Base-by-base conservation (phyloP, 2,888 invertebrate species). In the Perdita meconis region DNA sequence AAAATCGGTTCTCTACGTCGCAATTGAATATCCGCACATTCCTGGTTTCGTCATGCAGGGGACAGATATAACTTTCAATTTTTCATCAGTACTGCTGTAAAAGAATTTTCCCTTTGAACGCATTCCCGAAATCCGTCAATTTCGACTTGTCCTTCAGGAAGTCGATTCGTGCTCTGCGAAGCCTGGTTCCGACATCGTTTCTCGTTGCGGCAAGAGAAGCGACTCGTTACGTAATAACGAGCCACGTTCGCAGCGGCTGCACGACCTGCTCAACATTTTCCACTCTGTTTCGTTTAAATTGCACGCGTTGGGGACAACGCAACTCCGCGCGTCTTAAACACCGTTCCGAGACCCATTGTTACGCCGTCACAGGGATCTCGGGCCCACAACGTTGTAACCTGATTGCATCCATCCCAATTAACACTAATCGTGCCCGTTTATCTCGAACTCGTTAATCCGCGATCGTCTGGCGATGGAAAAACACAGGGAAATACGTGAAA, bases 161-260 rank as follows among this genome's bases (percentile, higher is more conserved):
- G n/a, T 5, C 24, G n/a, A 34, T 44, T 1, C 12, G 44, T 3
- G 36, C 61, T 68, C 30, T 30, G 30, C 6, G 30, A 6, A 30
- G 30, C 30, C 30, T 6, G 30, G 68, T 81, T 82, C 81, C 78
- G 80, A 73, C 81, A 69, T 74, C 68, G 72, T 81, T 80, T 80
- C 83, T 80, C 60, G 78, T 84, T 84, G 79, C 80, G 44, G 53
- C 84, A 80, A 82, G 65, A 81, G 78, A 80, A 79, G 83, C 72
- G 75, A 71, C 74, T 71, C 47, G 50, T 88, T 88, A 80, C 86
- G 80, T 80, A 88, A 87, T 75, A 55, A 44, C 38, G 26, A 53
- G 50, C n/a, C 36, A 78, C 82, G 82, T 85, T 82, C 82, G 80
- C 86, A 85, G 84, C 80, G 74, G 38, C 71, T 53, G 19, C 74